Evolutionary conservation across 1,140 invertebrate species (phyloP).

Genomic region (Drosophila kikkawai): DNA sequence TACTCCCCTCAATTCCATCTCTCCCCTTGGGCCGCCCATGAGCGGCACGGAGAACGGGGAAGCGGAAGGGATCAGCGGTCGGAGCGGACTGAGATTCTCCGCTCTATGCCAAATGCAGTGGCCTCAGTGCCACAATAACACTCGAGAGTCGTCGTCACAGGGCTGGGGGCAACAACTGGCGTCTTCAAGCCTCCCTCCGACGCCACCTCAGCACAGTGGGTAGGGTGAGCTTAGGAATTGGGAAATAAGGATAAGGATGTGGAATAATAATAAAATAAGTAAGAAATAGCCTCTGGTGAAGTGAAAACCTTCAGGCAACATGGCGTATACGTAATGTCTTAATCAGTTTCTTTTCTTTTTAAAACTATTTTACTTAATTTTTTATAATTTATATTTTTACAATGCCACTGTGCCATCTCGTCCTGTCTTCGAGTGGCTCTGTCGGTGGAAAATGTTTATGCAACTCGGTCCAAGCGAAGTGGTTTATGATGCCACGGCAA

Average conservation of each 20-base stretch:
- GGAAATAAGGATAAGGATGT: too few relatives aligned
- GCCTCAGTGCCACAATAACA: conserved; percentile 49
- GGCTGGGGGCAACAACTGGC: conserved; percentile 63
- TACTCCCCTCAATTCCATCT: conserved; percentile 4
- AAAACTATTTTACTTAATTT: neutral
- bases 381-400: neutral
- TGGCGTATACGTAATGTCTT: conserved; percentile 5
- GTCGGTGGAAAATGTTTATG: conserved; percentile 52
- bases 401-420: conserved; percentile 14
- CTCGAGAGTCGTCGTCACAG: conserved; percentile 66
- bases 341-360: neutral
- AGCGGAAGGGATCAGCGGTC: conserved; percentile 20
- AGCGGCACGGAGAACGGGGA: neutral
- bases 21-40: neutral
- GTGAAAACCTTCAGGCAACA: neutral
- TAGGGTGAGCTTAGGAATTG: neutral
- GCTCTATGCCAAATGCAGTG: conserved; percentile 74
- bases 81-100: conserved; percentile 33
- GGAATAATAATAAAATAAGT: neutral
- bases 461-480: conserved; percentile 46
- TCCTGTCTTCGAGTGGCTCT: conserved; percentile 34
- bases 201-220: conserved; percentile 19
- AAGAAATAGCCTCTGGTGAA: neutral
- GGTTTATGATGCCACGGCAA: conserved; percentile 55
- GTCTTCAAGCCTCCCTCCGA: conserved; percentile 21